A percentile compares a stretch with the other conserved stretches of the same genome.
Conservation (phyloP, 37 sponge, comb jelly and placozoan genomes). For the Chondrosia reniformis region DNA sequence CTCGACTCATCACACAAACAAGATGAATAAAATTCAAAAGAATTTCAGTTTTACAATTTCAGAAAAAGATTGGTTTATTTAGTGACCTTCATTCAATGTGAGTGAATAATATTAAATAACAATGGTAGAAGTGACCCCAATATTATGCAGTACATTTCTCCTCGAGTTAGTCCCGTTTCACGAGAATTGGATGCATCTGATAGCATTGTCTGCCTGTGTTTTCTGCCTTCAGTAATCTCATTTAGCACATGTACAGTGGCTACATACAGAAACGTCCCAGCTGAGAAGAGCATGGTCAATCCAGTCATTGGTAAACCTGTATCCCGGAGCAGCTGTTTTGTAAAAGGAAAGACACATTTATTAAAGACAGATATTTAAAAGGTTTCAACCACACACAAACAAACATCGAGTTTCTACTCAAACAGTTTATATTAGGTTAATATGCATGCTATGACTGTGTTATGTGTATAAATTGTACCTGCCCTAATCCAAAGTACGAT, state of each 20-base stretch:
- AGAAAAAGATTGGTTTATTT: background rate
- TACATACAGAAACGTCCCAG: constrained; percentile 98
- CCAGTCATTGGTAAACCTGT: constrained; percentile 76
- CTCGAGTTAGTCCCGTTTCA: constrained; percentile 37
- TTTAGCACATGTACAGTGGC: constrained; percentile 96
- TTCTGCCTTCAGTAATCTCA: constrained; percentile 51
- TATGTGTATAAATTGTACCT: too few species aligned
- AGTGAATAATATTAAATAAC: constrained; percentile 66
- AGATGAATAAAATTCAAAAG: background rate
- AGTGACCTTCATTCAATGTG: constrained; percentile 30
- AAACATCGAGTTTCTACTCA: too few species aligned
- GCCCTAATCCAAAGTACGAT: constrained; percentile 74
- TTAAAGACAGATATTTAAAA: too few species aligned
- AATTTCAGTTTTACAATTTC: background rate
- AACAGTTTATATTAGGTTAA: too few species aligned
- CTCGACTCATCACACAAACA: too few species aligned
- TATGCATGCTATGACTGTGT: too few species aligned
- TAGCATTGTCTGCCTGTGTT: background rate
- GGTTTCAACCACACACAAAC: too few species aligned
- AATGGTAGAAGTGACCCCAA: constrained; percentile 63
- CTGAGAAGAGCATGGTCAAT: constrained; percentile 93
- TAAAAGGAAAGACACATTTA: too few species aligned
- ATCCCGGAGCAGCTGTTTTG: constrained; percentile 43
- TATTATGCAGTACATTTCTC: constrained; percentile 49
- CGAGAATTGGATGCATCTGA: background rate